phyloP scores from a whole-genome alignment of 1,140 invertebrate genomes.

The Oryctes rhinoceros region DNA sequence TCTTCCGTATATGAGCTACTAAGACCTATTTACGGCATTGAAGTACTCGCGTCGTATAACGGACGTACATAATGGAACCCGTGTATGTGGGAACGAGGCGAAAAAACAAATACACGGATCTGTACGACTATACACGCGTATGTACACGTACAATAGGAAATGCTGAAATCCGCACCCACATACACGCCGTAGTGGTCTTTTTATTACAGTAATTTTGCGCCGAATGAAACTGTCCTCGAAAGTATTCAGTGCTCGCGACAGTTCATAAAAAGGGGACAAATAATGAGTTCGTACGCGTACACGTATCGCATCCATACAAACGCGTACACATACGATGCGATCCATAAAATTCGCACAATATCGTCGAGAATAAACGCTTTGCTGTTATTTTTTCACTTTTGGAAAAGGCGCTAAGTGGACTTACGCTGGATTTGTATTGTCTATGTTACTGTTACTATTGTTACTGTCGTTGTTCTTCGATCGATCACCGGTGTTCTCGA shows the following conservation, averaged over 20 bases:
- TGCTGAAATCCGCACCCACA: neutral
- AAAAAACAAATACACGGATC: slow-evolving; percentile 2
- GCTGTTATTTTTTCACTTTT: too few relatives aligned
- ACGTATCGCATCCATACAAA: neutral
- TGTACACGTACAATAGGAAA: neutral
- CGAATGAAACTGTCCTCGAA: slow-evolving; percentile 31
- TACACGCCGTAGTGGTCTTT: neutral
- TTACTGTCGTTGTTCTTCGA: too few relatives aligned
- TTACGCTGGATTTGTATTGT: too few relatives aligned
- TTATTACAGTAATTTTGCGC: slow-evolving; percentile 22
- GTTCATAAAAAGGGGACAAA: slow-evolving; percentile 32
- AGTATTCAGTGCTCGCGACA: slow-evolving; percentile 31
- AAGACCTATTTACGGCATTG: slow-evolving; percentile 27
- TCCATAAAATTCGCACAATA: too few relatives aligned
- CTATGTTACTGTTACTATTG: too few relatives aligned
- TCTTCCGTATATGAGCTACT: neutral
- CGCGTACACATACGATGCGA: neutral
- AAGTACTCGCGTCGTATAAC: neutral
- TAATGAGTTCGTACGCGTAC: slow-evolving; percentile 15
- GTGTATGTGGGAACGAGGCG: neutral
- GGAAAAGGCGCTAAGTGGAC: too few relatives aligned
- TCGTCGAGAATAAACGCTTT: too few relatives aligned
- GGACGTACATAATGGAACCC: neutral
- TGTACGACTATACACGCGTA: neutral
- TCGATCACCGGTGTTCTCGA: too few relatives aligned